Conservation (phyloP, 2,888 invertebrate species). For the Ametastegia equiseti region DNA sequence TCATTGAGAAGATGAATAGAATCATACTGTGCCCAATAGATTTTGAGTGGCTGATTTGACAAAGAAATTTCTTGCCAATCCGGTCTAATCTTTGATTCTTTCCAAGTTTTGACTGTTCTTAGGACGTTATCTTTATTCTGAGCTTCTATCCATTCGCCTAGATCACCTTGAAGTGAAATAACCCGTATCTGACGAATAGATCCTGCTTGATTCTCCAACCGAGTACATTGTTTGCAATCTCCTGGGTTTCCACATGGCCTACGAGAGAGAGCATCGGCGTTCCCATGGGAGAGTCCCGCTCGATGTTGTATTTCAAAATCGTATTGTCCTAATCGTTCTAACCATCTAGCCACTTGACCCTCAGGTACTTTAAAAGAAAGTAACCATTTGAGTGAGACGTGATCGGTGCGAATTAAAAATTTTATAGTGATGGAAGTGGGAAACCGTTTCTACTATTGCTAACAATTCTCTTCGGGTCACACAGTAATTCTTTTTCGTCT, state of each 20-base stretch:
- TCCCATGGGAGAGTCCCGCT: conserved; percentile 54
- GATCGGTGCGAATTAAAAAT: conserved; percentile 64
- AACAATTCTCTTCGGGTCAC: conserved; percentile 61
- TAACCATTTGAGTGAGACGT: conserved; percentile 66
- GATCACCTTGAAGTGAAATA: not conserved
- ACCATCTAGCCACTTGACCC: conserved; percentile 67
- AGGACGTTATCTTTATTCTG: not conserved
- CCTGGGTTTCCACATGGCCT: conserved; percentile 51
- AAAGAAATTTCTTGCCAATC: conserved; percentile 51
- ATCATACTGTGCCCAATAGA: conserved; percentile 56
- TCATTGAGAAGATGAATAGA: conserved; percentile 51
- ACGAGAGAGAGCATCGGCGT: conserved; percentile 59
- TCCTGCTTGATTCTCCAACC: not conserved
- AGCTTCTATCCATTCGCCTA: not conserved
- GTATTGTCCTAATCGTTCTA: conserved; percentile 62
- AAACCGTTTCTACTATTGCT: conserved; percentile 58
- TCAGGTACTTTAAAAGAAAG: conserved; percentile 65
- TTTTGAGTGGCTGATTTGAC: conserved; percentile 34
- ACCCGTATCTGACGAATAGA: not conserved
- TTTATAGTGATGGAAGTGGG: conserved; percentile 63
- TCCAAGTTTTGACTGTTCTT: not conserved
- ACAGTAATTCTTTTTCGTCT: conserved; percentile 59
- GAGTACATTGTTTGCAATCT: conserved; percentile 48
- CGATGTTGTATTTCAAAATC: conserved; percentile 61
- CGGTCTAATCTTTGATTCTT: conserved; percentile 38